These are phyloP conservation scores for Tethea ocularis DNA, from an alignment of 2,888 invertebrate genomes.

Conservation along the genomic window DNA sequence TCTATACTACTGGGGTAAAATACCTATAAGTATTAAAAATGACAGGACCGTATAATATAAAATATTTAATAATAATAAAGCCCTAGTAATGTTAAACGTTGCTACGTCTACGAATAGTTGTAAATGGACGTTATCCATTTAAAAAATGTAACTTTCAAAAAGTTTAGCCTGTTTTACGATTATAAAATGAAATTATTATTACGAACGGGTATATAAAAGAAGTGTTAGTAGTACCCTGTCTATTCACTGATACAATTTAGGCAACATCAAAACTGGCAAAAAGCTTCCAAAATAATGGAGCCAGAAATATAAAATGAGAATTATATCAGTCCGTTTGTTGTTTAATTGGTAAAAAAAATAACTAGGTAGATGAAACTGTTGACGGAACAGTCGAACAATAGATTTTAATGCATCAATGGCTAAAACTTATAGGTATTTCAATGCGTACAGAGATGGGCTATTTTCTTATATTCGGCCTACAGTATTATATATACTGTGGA, in stretches of 20 bases:
- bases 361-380: background rate
- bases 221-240: too few species aligned
- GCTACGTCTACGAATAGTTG: constrained; percentile 39
- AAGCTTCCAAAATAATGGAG: background rate
- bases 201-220: background rate
- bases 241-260: too few species aligned
- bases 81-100: constrained; percentile 48
- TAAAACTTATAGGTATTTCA: background rate
- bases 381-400: too few species aligned
- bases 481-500: constrained; percentile 14
- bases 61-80: constrained; percentile 22
- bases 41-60: constrained; percentile 19
- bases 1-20: background rate
- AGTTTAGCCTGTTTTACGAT: constrained; percentile 48
- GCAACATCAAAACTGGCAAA: background rate
- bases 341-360: background rate
- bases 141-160: constrained; percentile 67
- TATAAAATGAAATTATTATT: background rate
- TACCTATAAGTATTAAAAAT: background rate
- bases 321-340: too few species aligned
- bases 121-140: constrained; percentile 60
- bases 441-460: background rate
- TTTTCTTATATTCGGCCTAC: background rate
- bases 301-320: background rate
- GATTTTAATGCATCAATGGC: too few species aligned